Percentiles rank a stretch among this genome's conserved stretches.
Conservation (phyloP, 2,888 invertebrate species). For the Drosophila robusta region DNA sequence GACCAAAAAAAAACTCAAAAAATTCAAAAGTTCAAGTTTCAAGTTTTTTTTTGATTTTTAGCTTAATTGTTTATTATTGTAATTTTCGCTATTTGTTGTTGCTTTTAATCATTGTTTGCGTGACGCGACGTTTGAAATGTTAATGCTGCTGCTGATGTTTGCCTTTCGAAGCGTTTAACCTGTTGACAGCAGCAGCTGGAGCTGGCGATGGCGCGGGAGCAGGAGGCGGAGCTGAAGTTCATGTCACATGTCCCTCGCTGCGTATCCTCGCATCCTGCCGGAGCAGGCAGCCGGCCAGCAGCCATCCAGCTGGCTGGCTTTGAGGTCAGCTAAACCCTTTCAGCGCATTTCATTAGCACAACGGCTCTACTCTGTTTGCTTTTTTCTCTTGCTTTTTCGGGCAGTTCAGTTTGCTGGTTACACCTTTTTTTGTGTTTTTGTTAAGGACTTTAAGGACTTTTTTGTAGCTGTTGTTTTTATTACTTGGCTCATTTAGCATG, state of each 20-base stretch:
- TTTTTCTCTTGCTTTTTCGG: conserved; percentile 11
- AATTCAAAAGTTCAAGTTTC: conserved; percentile 48
- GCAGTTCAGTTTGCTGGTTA: conserved; percentile 14
- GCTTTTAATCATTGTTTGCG: conserved; percentile 39
- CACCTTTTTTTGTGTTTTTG: conserved; percentile 30
- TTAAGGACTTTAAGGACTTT: conserved; percentile 39
- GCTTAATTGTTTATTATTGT: conserved; percentile 11
- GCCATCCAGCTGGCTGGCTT: conserved; percentile 35
- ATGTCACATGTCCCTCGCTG: conserved; percentile 26
- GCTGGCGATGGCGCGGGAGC: neutral
- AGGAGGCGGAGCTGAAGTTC: neutral
- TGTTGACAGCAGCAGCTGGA: conserved; percentile 45
- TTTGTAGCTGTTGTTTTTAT: conserved; percentile 38
- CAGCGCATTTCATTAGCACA: conserved; percentile 72
- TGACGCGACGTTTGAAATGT: conserved; percentile 52
- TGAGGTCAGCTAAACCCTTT: conserved; percentile 74
- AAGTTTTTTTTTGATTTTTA: conserved; percentile 2
- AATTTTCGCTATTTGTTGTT: conserved; percentile 24
- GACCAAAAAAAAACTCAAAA: conserved; percentile 57
- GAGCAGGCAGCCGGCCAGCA: no score
- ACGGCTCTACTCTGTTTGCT: conserved; percentile 12
- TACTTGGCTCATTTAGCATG: conserved; percentile 72
- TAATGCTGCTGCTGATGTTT: conserved; percentile 29
- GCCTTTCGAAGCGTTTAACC: conserved; percentile 36
- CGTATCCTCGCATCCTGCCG: neutral